Conservation (phyloP, 2,888 invertebrate genomes). For the Perizoma affinitatum region DNA sequence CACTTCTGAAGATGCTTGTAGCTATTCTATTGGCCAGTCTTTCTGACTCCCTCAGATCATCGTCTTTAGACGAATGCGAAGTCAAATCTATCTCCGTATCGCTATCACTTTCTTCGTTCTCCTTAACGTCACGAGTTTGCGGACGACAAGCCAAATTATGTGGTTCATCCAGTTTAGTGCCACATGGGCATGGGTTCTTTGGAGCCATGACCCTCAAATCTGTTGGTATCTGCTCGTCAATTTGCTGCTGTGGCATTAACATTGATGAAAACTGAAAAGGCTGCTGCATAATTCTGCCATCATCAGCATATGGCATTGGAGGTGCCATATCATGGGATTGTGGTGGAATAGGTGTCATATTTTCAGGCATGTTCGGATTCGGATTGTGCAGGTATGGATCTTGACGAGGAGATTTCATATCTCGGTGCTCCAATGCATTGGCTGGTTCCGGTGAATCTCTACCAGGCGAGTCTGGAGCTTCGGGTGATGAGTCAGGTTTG, state of each 20-base stretch:
- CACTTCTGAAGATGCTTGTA: slow-evolving; percentile 74
- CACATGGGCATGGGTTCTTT: slow-evolving; percentile 67
- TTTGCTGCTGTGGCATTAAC: slow-evolving; percentile 63
- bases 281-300: slow-evolving; percentile 66
- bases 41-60: slow-evolving; percentile 74
- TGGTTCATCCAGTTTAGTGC: slow-evolving; percentile 60
- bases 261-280: slow-evolving; percentile 67
- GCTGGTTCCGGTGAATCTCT: slow-evolving; percentile 72
- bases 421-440: slow-evolving; percentile 58
- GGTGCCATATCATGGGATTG: slow-evolving; percentile 58
- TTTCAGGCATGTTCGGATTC: slow-evolving; percentile 55
- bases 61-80: slow-evolving; percentile 78
- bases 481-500: slow-evolving; percentile 70
- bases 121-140: slow-evolving; percentile 53
- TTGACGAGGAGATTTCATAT: slow-evolving; percentile 66
- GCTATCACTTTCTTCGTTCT: slow-evolving; percentile 73
- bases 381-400: slow-evolving; percentile 67
- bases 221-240: slow-evolving; percentile 70
- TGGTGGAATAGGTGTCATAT: slow-evolving; percentile 48
- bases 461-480: slow-evolving; percentile 43
- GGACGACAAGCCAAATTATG: slow-evolving; percentile 72
- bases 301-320: slow-evolving; percentile 64
- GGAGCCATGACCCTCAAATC: slow-evolving; percentile 70
- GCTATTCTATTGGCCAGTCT: slow-evolving; percentile 73
- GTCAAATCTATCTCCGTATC: slow-evolving; percentile 81